Evolutionary conservation across 2,797 vertebrate genomes (phyloP).

Genomic region (Acomys russatus): DNA sequence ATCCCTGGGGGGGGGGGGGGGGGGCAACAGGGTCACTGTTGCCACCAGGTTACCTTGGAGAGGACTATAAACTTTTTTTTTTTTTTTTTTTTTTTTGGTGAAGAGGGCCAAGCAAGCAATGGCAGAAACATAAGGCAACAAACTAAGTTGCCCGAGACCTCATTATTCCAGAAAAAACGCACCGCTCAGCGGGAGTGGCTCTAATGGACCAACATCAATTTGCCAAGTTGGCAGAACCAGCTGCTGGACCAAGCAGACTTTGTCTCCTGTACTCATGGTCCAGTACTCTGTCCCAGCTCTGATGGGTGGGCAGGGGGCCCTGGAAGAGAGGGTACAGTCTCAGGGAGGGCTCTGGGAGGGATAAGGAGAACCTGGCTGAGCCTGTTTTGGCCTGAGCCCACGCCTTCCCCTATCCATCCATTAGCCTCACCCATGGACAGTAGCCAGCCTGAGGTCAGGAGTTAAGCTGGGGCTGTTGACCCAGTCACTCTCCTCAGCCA

Average conservation of each 20-base stretch:
- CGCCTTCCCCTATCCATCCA: fast-evolving
- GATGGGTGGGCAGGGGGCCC: not conserved
- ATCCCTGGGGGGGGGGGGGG: not conserved
- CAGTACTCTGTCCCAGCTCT: not conserved
- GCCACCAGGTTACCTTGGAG: not conserved
- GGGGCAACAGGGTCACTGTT: not conserved
- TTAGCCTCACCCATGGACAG: not conserved
- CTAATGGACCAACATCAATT: fast-evolving
- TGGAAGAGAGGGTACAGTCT: not conserved
- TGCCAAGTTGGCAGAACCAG: not conserved
- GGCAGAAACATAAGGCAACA: not conserved
- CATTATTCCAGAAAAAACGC: not conserved
- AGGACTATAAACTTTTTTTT: not conserved
- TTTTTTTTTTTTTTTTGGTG: no score
- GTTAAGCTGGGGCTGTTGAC: not conserved
- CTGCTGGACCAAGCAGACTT: not conserved
- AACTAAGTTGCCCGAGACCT: not conserved
- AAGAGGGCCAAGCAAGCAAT: not conserved
- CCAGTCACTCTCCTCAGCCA: fast-evolving
- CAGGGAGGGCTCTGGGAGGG: not conserved
- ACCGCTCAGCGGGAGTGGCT: not conserved
- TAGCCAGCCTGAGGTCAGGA: not conserved
- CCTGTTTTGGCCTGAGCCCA: not conserved
- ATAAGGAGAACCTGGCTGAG: not conserved
- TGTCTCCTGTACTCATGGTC: not conserved